Base-by-base conservation (phyloP, 1,140 invertebrate species). In the roundworm (Caenorhabditis elegans) region DNA sequence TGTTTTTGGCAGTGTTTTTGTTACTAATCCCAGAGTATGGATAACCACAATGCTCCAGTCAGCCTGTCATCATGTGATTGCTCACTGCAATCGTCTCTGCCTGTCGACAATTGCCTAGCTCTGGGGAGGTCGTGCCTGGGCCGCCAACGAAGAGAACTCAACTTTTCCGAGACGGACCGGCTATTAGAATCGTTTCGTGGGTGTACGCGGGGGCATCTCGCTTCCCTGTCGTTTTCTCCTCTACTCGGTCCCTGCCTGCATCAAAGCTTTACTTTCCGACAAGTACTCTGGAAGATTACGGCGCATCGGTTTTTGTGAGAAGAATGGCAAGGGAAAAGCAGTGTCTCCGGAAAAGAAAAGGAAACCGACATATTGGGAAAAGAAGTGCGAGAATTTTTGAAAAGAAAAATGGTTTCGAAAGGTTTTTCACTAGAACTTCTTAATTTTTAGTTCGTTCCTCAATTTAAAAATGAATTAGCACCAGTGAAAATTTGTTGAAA, bases 201-300 rank as follows among this genome's bases (percentile, higher is more conserved):
- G 60, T 70, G 60, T 70, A 70, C 4, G 28, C 28, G 60, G 34
- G 19, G 34, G 60, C 60, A 70, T 34, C 60, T 70, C 60, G 31
- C 10, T n/a, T 19, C 60, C 60, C 60, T 39, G 34, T 70, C 34
- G 34, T 39, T 39, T 53, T 34, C 24, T 26, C 10, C 53, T 70
- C 60, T 39, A 39, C 34, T 28, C 34, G 34, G 60, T 39, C n/a
- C 49, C 60, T n/a, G n/a, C 28, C 19, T 36, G 34, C 60, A 70
- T 70, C 60, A 22, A 70, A 70, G 60, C 60, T 70, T 70, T 70
- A 70, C 60, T 70, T 70, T 39, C 60, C 60, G 60, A 70, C 60
- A 70, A 70, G 60, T 70, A 70, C 60, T 70, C 60, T 70, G 60
- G 60, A 70, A 70, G 60, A 70, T 70, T 70, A 70, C 60, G 60